Evolutionary conservation across 2,113 vertebrate species (phyloP).

Genomic region (Parus major): DNA sequence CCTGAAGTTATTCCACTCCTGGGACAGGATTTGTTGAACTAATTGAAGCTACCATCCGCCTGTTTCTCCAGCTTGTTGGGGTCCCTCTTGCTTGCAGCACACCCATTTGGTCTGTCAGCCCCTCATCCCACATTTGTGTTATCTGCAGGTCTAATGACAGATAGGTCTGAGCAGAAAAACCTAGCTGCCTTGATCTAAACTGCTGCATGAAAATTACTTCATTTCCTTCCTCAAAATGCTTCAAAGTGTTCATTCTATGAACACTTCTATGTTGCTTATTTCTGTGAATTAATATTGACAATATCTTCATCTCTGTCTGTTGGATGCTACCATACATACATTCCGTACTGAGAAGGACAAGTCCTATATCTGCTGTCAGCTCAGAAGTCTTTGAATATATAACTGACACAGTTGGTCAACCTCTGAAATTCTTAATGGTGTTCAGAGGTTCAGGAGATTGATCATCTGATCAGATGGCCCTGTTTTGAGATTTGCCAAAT

Average conservation of each 20-base stretch:
- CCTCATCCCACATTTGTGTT: not conserved
- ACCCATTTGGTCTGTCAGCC: not conserved
- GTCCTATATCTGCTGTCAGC: not conserved
- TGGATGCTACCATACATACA: not conserved
- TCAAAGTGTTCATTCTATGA: not conserved
- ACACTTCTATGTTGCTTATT: not conserved
- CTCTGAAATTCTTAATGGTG: slow-evolving; percentile 11
- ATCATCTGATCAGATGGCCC: not conserved
- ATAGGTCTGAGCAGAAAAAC: not conserved
- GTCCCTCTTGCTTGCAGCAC: not conserved
- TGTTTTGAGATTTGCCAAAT: not conserved
- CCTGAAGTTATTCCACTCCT: not conserved
- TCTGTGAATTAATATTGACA: not conserved
- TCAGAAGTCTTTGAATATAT: not conserved
- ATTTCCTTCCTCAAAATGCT: not conserved
- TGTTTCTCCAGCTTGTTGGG: not conserved
- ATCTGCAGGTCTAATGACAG: not conserved
- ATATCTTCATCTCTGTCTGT: not conserved
- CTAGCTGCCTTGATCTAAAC: not conserved
- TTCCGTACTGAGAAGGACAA: not conserved
- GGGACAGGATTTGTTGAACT: not conserved
- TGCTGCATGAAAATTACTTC: not conserved
- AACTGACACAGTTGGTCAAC: not conserved
- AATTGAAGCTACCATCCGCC: not conserved
- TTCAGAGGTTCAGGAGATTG: not conserved